Evolutionary conservation across 2,113 vertebrate species (phyloP), one percentile per base, ranked within the genome.

Genomic region (Misgurnus mizolepis): DNA sequence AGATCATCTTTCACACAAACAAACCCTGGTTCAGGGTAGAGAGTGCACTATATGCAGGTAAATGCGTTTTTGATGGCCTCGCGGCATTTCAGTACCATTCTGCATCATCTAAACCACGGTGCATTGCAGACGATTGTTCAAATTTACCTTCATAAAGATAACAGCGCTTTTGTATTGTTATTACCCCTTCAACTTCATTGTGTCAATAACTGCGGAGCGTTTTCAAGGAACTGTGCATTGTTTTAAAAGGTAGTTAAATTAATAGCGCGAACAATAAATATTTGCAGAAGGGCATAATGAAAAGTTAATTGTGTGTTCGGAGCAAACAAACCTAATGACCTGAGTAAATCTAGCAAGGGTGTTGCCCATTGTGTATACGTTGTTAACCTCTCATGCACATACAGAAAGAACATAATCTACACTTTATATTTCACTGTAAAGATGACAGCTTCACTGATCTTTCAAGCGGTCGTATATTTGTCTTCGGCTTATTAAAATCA

Each of bases 1-100:
- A 87, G 89, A 87, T 92, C 89, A 82, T 83, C 86, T 91, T 92
- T 90, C 89, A 87, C 88, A 77, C 80, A 76, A 82, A 62, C 65
- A 81, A 61, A 78, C 47, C 70, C 50, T 14, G 15, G 2, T 58
- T 58, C 55, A 58, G 6, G 53, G 22, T 50, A 56, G 66, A 67
- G 34, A 40, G 55, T 41, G n/a, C 9, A 27, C 8, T 14, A 12
- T 56, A 76, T 66, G 58, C 76, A 83, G 86, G 88, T 64, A 27
- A 64, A 75, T 49, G 89, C 6, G 17, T 58, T 58, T 58, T 58
- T 18, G n/a, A 58, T 53, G 50, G 12, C 11, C 14, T 4, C 15
- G 50, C 14, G 8, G 50, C 50, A 4, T 12, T 53, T 53, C 50
- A 14, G 4, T 53, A 12, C 50, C 62, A 39, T 15, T 9, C 10